These are phyloP conservation scores for Ptychobarbus kaznakovi DNA, from an alignment of 2,797 vertebrate genomes.

Conservation along the genomic window DNA sequence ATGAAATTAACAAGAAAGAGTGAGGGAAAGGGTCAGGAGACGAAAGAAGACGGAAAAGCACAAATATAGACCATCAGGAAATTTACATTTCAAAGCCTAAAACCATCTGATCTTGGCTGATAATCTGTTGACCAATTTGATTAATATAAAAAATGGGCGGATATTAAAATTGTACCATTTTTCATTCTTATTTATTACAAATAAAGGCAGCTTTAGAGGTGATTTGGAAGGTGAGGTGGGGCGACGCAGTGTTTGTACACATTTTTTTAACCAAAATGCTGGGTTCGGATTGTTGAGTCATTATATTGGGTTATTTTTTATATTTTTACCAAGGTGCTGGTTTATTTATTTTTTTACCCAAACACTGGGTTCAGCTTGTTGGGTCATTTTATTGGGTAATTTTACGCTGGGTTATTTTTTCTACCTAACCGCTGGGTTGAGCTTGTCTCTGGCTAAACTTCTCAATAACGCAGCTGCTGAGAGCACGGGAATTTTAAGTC, in stretches of 20 bases:
- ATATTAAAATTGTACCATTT: constrained; percentile 63
- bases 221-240: constrained; percentile 58
- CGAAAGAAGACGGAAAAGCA: constrained; percentile 57
- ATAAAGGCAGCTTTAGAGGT: constrained; percentile 70
- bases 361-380: too few species aligned
- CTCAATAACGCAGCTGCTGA: too few species aligned
- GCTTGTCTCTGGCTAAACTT: too few species aligned
- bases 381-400: too few species aligned
- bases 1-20: constrained; percentile 69
- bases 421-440: too few species aligned
- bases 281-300: too few species aligned
- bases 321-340: too few species aligned
- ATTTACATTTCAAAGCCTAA: constrained; percentile 68
- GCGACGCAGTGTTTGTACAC: constrained; percentile 37
- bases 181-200: constrained; percentile 56
- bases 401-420: too few species aligned
- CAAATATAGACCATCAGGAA: constrained; percentile 71
- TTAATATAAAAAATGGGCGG: constrained; percentile 71
- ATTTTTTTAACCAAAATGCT: too few species aligned
- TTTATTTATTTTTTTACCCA: too few species aligned
- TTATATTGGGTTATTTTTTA: too few species aligned
- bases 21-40: constrained; percentile 38
- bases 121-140: constrained; percentile 76
- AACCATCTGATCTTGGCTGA: constrained; percentile 73
- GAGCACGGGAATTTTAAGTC: too few species aligned